Base-by-base conservation (phyloP, 2,888 invertebrate genomes). In the Tetheella fluctuosa region DNA sequence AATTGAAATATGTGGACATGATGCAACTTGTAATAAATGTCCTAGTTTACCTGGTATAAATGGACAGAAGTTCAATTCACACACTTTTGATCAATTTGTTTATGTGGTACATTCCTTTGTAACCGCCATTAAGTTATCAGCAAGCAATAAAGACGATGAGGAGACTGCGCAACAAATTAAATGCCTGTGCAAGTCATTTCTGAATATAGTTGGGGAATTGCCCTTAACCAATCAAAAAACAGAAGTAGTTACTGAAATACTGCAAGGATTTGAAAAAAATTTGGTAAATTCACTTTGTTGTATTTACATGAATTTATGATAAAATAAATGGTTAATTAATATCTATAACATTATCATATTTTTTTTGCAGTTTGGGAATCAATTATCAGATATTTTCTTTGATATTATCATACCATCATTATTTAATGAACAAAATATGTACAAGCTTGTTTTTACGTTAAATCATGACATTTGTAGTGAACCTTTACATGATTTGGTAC, bases 101-200 rank as follows among this genome's bases (percentile, higher is more conserved):
- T 54, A 77, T 85, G 34, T 91, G 86, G 88, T 64, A 8, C 70
- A 82, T 70, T 80, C 82, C 23, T 52, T 92, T 2, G 84, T 78
- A 59, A 65, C 61, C 7, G 79, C 81, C 1, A 75, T 89, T 12
- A 74, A 70, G 48, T 70, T 80, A 52, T 74, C 77, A 30, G n/a
- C 20, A n/a, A 65, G 68, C 2, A 70, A 71, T 13, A 66, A 69
- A 61, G 67, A 74, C 48, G 58, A 63, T 30, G 72, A 72, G 4
- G 68, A 77, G 34, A 68, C 72, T 1, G 69, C 68, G 25, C 66
- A 77, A 48, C 80, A 85, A 58, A 67, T 87, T 15, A 71, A 70
- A 59, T 93, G 93, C 71, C 71, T 87, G 42, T 93, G 91, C 90
- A 86, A 75, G 52, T 88, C 90, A 6, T 85, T 85, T 69, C 57